Base-by-base conservation (phyloP, 2,888 invertebrate species). In the Eulithis prunata region DNA sequence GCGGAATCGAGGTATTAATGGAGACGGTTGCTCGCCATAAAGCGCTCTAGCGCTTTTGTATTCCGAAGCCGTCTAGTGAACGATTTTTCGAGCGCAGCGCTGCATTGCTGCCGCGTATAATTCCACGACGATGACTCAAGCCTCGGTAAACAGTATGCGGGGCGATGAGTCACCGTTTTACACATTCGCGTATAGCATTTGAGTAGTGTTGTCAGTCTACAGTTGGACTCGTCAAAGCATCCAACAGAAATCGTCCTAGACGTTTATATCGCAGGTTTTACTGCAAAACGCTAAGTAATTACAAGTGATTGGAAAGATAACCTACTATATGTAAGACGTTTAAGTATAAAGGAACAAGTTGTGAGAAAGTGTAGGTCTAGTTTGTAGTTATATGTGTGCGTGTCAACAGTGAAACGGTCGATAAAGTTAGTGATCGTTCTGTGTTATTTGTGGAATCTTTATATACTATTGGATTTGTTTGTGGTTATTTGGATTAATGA, bases 161-260 rank as follows among this genome's bases (percentile, higher is more conserved):
- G 92, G 89, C 93, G 93, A 92, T 93, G 93, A 93, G 91, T 92
- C 93, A 93, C 93, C 91, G 88, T 91, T 93, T 92, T 92, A 93
- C 93, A 93, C 93, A 93, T 92, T 93, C 91, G 93, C 92, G 93
- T 92, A 89, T 88, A 91, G 92, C 91, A 90, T 91, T 93, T 87
- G 90, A 91, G 89, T 89, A 82, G 87, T 91, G 91, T 92, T 92
- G 93, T 93, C 92, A 93, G 93, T 93, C 90, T 91, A 89, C 86
- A 84, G 88, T 91, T 87, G 90, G 89, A 88, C 90, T 90, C 86
- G 87, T 88, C 85, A 87, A 68, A 91, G 91, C 82, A 88, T 86
- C 84, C 83, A 88, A 87, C 84, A 68, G 45, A 68, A 84, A 82
- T 84, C 78, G 81, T 88, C 85, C 86, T 86, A 87, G 86, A 88